Base-by-base conservation (phyloP, 2,888 invertebrate species). In the Stenotaenia linearis region DNA sequence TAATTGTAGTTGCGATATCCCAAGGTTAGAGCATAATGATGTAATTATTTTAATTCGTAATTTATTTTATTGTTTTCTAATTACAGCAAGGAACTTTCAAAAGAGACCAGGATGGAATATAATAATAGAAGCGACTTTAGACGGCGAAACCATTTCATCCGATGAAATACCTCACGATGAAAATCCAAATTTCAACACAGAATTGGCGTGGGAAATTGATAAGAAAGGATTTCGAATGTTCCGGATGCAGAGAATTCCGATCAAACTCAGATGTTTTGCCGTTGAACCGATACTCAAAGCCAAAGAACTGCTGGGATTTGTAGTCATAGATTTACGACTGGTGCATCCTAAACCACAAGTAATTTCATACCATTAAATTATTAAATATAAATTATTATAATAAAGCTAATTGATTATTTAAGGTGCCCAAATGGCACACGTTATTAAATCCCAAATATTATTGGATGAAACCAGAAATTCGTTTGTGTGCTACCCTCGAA, bases 151-250 rank as follows among this genome's bases (percentile, higher is more conserved):
- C 10, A 83, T 88, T 79, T 82, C 85, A 0, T 86, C 87, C 25
- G 87, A 88, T 82, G 86, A 86, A 23, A 85, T 87, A 3, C 84
- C 85, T 30, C 87, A 87, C 83, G 81, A 83, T 5, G 85, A 86
- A 79, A 82, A 77, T 18, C 86, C 87, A 28, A 84, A 86, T 80
- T 84, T 87, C 80, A 85, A 86, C 15, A 87, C 87, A 80, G 88
- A 88, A 82, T 83, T 88, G 78, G 88, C 87, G 4, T 88, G 87
- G 87, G 87, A 87, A 80, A 83, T 88, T 69, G 86, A 87, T 81
- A 85, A 85, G 80, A 87, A 86, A 81, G 84, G 84, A 9, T 83
- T 88, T 3, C 86, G 87, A 75, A 86, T 86, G 78, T 87, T 87
- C 81, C 81, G 86, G 18, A 82, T 87, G 69, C 87, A 88, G 81